Evolutionary conservation across 2,888 invertebrate genomes (phyloP).

Genomic region (Diloba caeruleocephala): DNA sequence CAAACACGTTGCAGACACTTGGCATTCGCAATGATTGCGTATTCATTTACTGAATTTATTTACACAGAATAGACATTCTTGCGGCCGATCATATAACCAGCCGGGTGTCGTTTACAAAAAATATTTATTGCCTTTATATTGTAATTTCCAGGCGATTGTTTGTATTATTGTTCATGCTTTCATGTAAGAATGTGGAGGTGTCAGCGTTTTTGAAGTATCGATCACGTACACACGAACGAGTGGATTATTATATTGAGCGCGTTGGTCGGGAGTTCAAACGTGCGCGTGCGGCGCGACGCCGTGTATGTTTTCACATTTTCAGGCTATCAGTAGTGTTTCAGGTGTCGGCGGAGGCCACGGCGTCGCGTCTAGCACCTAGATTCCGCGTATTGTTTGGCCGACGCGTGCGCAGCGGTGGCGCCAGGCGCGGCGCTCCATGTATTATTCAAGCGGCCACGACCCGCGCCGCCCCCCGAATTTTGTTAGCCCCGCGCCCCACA

Average conservation of each 20-base stretch:
- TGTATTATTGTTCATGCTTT: slow-evolving; percentile 37
- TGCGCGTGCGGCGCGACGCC: slow-evolving; percentile 26
- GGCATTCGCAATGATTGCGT: slow-evolving; percentile 71
- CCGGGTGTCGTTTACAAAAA: slow-evolving; percentile 67
- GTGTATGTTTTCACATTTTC: slow-evolving; percentile 56
- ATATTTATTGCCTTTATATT: slow-evolving; percentile 49
- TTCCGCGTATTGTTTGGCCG: slow-evolving; percentile 70
- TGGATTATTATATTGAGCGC: slow-evolving; percentile 7
- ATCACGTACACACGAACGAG: slow-evolving; percentile 21
- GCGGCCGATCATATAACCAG: slow-evolving; percentile 70
- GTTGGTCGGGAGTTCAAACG: slow-evolving; percentile 7
- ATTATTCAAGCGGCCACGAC: slow-evolving; percentile 83
- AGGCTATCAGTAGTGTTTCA: slow-evolving; percentile 61
- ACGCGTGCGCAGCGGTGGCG: slow-evolving; percentile 48
- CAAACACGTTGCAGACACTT: slow-evolving; percentile 66
- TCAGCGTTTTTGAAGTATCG: slow-evolving; percentile 35
- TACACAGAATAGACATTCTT: slow-evolving; percentile 74
- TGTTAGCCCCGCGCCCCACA: slow-evolving; percentile 74
- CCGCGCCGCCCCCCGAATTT: slow-evolving; percentile 83
- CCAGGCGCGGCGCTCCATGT: slow-evolving; percentile 68
- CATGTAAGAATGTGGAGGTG: slow-evolving; percentile 38
- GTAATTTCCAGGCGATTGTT: slow-evolving; percentile 45
- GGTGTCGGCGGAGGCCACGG: slow-evolving; percentile 49
- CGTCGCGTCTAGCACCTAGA: slow-evolving; percentile 68
- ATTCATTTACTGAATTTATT: slow-evolving; percentile 69